Evolutionary conservation across 2,888 invertebrate genomes (phyloP), one percentile per base, ranked within the genome.

Genomic region (Troides aeacus): DNA sequence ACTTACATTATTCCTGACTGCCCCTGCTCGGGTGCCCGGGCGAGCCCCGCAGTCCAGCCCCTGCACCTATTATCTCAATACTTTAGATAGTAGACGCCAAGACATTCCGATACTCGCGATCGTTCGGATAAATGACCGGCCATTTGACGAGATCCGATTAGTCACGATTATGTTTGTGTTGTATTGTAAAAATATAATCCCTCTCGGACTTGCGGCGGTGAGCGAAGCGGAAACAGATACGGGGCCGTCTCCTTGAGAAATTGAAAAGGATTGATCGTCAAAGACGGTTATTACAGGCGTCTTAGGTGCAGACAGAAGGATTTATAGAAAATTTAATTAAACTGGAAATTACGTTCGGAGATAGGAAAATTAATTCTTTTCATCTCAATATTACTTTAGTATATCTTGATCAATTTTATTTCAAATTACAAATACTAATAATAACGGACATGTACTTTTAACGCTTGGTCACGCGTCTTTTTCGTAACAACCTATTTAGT

Each of bases 71-170:
- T 92, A 92, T 92, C 92, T 92, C 89, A 86, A 87, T 90, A 90
- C 90, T 92, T 92, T 91, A 92, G 92, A 92, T 92, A 92, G 91
- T 85, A 64, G 69, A 69, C 90, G 84, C 88, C 84, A 83, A 79
- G 85, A 89, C 88, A 87, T 89, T 88, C 86, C 82, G 81, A 78
- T 83, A 84, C 84, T 83, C 81, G 83, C 85, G 75, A 88, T 88
- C 89, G 89, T 84, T 88, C 81, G 79, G 79, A 85, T 84, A 90
- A 92, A 92, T 90, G 87, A 90, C 92, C 90, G 84, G 84, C 87
- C 85, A 88, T 91, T 91, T 87, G 84, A 86, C 81, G 81, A 88
- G 86, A 92, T 92, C 90, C 90, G 92, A 92, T 92, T 92, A 92
- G 87, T 90, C 87, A 84, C 87, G 90, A 90, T 90, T 89, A 88